Conservation (phyloP, 1,140 invertebrate species). For the Amyelois transitella region DNA sequence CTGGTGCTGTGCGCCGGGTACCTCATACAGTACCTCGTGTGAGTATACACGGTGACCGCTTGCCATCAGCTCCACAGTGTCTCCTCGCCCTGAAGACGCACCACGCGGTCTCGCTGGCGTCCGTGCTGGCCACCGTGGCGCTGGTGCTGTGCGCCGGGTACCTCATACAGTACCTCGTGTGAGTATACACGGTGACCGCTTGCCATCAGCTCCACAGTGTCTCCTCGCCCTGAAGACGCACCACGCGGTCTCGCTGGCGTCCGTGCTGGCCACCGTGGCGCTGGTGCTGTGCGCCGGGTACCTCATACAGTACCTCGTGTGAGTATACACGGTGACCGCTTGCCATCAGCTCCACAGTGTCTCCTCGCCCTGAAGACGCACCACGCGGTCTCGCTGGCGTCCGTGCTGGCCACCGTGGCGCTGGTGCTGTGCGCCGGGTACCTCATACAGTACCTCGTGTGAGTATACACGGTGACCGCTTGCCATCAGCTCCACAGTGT, state of each 20-base stretch:
- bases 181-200: too few relatives aligned
- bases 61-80: too few relatives aligned
- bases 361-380: not conserved
- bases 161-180: not conserved
- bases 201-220: too few relatives aligned
- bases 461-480: too few relatives aligned
- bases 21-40: not conserved
- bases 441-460: not conserved
- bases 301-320: constrained; percentile 92
- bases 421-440: not conserved
- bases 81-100: constrained; percentile 85
- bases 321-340: too few relatives aligned
- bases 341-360: too few relatives aligned
- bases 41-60: too few relatives aligned
- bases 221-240: not conserved
- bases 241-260: constrained; percentile 82
- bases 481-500: too few relatives aligned
- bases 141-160: not conserved
- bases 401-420: not conserved
- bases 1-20: not conserved
- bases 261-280: constrained; percentile 85
- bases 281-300: constrained; percentile 89
- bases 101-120: constrained; percentile 56
- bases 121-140: not conserved
- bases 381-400: not conserved